Evolutionary conservation across 2,113 vertebrate genomes (phyloP).

Genomic region (Danionella cerebrum): DNA sequence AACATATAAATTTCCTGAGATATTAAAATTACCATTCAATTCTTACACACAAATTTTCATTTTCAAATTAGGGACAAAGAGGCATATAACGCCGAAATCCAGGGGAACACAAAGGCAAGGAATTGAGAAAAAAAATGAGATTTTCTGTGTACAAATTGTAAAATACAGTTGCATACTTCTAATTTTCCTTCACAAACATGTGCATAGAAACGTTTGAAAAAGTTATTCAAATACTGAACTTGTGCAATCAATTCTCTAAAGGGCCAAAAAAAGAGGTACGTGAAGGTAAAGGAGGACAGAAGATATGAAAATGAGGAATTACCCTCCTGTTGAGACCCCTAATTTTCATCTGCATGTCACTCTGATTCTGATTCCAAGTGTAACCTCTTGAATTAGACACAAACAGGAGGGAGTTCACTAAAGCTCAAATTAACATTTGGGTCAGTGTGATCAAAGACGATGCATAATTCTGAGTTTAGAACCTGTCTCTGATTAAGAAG

Average conservation of each 20-base stretch:
- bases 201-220: neutral
- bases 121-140: too few relatives aligned
- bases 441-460: conserved; percentile 9
- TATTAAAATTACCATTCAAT: too few relatives aligned
- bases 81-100: too few relatives aligned
- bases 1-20: too few relatives aligned
- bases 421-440: conserved; percentile 11
- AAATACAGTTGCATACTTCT: conserved; percentile 11
- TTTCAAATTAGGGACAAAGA: too few relatives aligned
- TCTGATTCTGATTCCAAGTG: neutral
- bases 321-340: conserved; percentile 1
- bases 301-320: conserved; percentile 16
- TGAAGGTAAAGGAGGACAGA: neutral
- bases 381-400: neutral
- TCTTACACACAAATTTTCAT: too few relatives aligned
- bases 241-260: conserved; percentile 1
- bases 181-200: conserved; percentile 5
- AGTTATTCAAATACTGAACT: neutral
- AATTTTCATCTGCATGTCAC: neutral
- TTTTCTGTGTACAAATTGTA: too few relatives aligned
- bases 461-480: neutral
- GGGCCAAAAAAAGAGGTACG: neutral
- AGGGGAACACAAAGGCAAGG: too few relatives aligned
- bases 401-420: conserved; percentile 14
- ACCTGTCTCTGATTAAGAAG: too few relatives aligned